Evolutionary conservation across 2,888 invertebrate genomes (phyloP), one percentile per base, ranked within the genome.

Genomic region (Catocala nupta): DNA sequence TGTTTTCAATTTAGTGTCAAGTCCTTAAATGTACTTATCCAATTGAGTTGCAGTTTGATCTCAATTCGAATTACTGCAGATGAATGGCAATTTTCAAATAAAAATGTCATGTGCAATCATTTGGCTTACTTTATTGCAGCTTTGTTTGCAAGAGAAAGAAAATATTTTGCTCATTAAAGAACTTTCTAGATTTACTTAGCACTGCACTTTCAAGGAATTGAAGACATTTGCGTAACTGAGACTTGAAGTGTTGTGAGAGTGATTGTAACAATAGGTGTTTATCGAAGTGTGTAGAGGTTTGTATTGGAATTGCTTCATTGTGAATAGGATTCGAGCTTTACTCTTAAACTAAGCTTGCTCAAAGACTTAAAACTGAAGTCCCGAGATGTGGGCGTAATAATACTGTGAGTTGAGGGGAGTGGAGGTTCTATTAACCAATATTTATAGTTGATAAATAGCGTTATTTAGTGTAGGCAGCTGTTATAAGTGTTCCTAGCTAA

Each of bases 231-330:
- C 51, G 56, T 63, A 74, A 75, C 75, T 70, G 79, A 78, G 74
- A 78, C 79, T 78, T 77, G 70, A 73, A 55, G 67, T 73, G 75
- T 75, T 73, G 71, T 71, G 75, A 68, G 74, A 70, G 71, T 77
- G 73, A 68, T 71, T 65, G 70, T 75, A 71, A 72, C 66, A 73
- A 72, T 73, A 77, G 69, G 68, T 75, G 75, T 72, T 76, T 73
- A 70, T 73, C 65, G 62, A 75, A 64, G 59, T 74, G 71, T 72
- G 75, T 81, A 80, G 70, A 56, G 62, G 68, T 72, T 55, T 81
- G 73, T 78, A 73, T 75, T 72, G 78, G 77, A 82, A 82, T 80
- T 81, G 82, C 75, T 79, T 79, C 62, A 68, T 67, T 64, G 71
- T 70, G 71, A 71, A 64, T 75, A 78, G 73, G 57, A 71, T 65